Percentiles rank a stretch among this genome's conserved stretches.
Conservation (phyloP, 2,888 invertebrate genomes). For the Belgica antarctica region DNA sequence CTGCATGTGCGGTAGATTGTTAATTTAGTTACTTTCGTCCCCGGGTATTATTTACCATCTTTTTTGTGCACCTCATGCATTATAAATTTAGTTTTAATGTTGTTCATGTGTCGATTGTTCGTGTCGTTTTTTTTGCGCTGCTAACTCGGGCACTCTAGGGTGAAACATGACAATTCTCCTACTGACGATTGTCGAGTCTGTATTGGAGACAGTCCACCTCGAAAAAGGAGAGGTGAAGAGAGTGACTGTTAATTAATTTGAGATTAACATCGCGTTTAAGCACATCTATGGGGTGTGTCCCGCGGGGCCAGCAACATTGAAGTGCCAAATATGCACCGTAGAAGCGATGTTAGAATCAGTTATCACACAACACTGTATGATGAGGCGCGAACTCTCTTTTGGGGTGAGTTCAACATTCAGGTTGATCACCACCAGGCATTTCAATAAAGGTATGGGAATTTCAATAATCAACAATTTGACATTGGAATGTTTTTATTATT, state of each 20-base stretch:
- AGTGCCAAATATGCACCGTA: background rate
- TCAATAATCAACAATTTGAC: constrained; percentile 21
- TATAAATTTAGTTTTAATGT: constrained; percentile 43
- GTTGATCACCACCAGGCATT: constrained; percentile 14
- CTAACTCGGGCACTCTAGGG: too few relatives aligned
- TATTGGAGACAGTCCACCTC: background rate
- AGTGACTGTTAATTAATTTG: constrained; percentile 40
- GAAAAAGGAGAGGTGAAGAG: background rate
- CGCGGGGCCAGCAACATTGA: constrained; percentile 14
- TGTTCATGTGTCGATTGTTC: background rate
- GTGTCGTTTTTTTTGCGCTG: too few relatives aligned
- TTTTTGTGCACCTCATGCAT: constrained; percentile 31
- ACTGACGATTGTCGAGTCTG: constrained; percentile 12
- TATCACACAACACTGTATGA: constrained; percentile 38
- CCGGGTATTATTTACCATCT: background rate
- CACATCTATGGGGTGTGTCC: background rate
- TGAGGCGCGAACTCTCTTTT: constrained; percentile 4
- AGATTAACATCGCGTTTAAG: too few relatives aligned
- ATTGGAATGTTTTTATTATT: constrained; percentile 34
- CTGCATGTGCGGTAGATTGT: constrained; percentile 40
- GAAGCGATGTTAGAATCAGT: constrained; percentile 11
- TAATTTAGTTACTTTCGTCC: constrained; percentile 31
- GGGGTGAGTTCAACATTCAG: background rate
- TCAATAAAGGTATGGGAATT: constrained; percentile 30
- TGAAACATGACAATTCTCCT: constrained; percentile 37